phyloP scores from a whole-genome alignment of 23 tunicate species.

The Botrylloides violaceus region DNA sequence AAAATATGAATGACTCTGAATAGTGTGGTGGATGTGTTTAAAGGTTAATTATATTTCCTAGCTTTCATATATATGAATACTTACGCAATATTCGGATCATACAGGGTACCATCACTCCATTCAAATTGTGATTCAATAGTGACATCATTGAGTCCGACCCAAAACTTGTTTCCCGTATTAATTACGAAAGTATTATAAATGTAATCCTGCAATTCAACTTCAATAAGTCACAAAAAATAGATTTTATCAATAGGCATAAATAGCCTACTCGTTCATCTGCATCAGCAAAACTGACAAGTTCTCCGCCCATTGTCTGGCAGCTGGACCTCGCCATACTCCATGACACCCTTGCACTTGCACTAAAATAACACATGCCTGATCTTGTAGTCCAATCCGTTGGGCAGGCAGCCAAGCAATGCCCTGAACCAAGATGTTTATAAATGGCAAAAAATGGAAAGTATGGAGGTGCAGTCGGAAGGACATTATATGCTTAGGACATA shows the following conservation, averaged over 20 bases:
- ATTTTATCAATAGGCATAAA: neutral
- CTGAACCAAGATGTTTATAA: too few relatives aligned
- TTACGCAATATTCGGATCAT: slow-evolving; percentile 1
- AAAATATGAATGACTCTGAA: too few relatives aligned
- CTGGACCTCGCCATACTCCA: slow-evolving; percentile 35
- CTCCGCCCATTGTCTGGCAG: slow-evolving; percentile 67
- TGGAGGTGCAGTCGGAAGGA: too few relatives aligned
- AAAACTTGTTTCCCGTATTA: slow-evolving; percentile 15
- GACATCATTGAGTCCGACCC: slow-evolving; percentile 53
- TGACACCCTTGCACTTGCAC: neutral
- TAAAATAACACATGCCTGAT: neutral
- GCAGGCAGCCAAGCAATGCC: neutral
- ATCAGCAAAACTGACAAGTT: slow-evolving; percentile 41
- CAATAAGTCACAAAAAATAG: neutral
- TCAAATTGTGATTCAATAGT: neutral
- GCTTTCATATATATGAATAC: too few relatives aligned
- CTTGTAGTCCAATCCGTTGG: neutral
- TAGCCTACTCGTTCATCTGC: slow-evolving; percentile 31
- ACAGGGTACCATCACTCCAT: slow-evolving; percentile 60
- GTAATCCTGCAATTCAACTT: neutral
- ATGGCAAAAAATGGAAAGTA: too few relatives aligned
- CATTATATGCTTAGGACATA: too few relatives aligned
- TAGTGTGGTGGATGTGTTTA: too few relatives aligned
- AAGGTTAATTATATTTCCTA: too few relatives aligned
- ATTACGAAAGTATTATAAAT: neutral